A percentile compares a stretch with the other conserved stretches of the same genome.
Evolutionary conservation across 2,888 invertebrate species (phyloP).

Genomic region (Dendrolimus houi): DNA sequence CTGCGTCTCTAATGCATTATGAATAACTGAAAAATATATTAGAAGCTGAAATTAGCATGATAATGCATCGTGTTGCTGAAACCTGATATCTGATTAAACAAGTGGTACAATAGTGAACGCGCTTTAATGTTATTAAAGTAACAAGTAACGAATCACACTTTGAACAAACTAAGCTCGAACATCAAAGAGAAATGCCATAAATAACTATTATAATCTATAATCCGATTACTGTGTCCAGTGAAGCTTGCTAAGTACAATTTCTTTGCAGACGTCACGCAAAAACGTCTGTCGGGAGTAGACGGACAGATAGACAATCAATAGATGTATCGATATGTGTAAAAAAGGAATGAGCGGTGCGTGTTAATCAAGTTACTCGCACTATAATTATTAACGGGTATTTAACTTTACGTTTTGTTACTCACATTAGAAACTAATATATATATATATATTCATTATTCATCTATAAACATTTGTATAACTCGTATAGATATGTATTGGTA

Average conservation of each 20-base stretch:
- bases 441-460: too few species aligned
- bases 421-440: background rate
- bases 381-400: slow-evolving; percentile 58
- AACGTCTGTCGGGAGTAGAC: slow-evolving; percentile 8
- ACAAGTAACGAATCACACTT: too few species aligned
- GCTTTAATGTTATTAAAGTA: too few species aligned
- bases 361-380: slow-evolving; percentile 18
- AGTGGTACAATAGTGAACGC: too few species aligned
- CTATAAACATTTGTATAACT: too few species aligned
- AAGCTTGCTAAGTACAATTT: background rate
- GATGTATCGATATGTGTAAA: slow-evolving; percentile 24
- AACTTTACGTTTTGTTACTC: slow-evolving; percentile 30
- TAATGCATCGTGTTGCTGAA: too few species aligned
- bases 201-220: background rate
- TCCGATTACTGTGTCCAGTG: background rate
- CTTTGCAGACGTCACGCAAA: slow-evolving; percentile 3
- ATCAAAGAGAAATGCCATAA: background rate
- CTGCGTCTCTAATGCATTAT: too few species aligned
- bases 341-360: slow-evolving; percentile 25
- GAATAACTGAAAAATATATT: too few species aligned
- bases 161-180: background rate
- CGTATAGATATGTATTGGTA: too few species aligned
- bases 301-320: slow-evolving; percentile 25
- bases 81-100: too few species aligned
- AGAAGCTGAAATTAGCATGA: too few species aligned